Evolutionary conservation across 2,888 invertebrate species (phyloP), one percentile per base, ranked within the genome.

Genomic region (Pyrocoelia pectoralis): DNA sequence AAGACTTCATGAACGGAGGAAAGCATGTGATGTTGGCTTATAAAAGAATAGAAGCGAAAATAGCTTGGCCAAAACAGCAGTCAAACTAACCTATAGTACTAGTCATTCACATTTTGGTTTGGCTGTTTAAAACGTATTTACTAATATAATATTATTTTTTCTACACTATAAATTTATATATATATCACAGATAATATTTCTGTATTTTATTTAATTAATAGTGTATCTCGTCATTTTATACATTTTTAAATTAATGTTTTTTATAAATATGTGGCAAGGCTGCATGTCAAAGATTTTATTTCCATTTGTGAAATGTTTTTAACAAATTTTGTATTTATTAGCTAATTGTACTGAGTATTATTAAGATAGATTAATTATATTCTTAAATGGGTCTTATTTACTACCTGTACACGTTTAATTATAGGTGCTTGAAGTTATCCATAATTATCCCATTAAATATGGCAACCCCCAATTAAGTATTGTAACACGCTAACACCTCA

Each of bases 31-130:
- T 95, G 79, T 88, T 98, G 80, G 97, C 96, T 13, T 98, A 95
- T 84, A 97, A 97, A 83, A 86, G 97, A 67, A 93, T 94, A 80
- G 97, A 97, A 78, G 97, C 97, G 19, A 97, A 97, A 83, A 97
- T 98, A 72, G 97, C 97, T 61, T 98, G 97, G 97, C 97, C 97
- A 58, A 87, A 87, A 69, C 86, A 87, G 68, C 74, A 75, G 76
- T 74, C 71, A 74, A 76, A 70, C 66, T 68, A 66, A 72, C 60
- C 65, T 67, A n/a, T n/a, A 66, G 65, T 69, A 70, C 74, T 74
- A 74, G 74, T 74, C 74, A 74, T 66, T 68, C 64, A 63, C 67
- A 59, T 66, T 68, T 67, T 65, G 66, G 65, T 69, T 67, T 67
- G 70, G 67, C 68, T 72, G 70, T 70, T 65, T n/a, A 54, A 56